A percentile compares a stretch with the other conserved stretches of the same genome.
Conservation (phyloP, 2,888 invertebrate genomes). For the Cantharis rufa region DNA sequence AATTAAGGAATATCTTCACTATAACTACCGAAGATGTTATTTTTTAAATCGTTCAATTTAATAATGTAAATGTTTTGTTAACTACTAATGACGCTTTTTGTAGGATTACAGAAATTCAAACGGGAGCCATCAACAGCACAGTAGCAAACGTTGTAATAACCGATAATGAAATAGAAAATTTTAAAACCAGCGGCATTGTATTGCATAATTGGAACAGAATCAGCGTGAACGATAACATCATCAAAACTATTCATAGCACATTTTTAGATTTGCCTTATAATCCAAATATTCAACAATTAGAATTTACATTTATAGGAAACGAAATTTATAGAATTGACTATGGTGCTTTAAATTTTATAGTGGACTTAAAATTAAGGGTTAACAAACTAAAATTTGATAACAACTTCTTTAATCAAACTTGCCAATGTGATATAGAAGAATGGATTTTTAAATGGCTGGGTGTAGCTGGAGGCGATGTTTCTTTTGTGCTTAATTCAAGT, state of each 20-base stretch:
- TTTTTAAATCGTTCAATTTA: not conserved
- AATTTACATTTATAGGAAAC: conserved; percentile 63
- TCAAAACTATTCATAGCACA: conserved; percentile 61
- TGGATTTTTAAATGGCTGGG: conserved; percentile 62
- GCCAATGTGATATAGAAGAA: conserved; percentile 64
- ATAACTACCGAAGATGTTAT: not conserved
- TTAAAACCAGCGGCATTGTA: conserved; percentile 64
- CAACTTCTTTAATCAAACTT: conserved; percentile 67
- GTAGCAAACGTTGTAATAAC: conserved; percentile 64
- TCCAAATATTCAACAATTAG: conserved; percentile 41
- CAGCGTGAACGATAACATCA: conserved; percentile 67
- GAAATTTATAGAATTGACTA: conserved; percentile 58
- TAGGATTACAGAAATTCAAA: conserved; percentile 66
- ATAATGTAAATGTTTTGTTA: too few species aligned
- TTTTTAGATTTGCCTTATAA: conserved; percentile 49
- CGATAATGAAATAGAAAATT: conserved; percentile 64
- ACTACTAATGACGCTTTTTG: conserved; percentile 46
- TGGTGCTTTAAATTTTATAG: conserved; percentile 64
- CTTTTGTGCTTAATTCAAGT: conserved; percentile 61
- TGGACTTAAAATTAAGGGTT: conserved; percentile 57
- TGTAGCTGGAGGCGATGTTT: conserved; percentile 49
- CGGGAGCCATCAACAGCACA: conserved; percentile 67
- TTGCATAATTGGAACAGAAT: conserved; percentile 70
- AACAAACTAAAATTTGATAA: conserved; percentile 59
- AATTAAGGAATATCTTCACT: not conserved